A percentile compares a stretch with the other conserved stretches of the same genome.
phyloP scores from a whole-genome alignment of 1,140 invertebrate species.

The Eupeodes corollae region DNA sequence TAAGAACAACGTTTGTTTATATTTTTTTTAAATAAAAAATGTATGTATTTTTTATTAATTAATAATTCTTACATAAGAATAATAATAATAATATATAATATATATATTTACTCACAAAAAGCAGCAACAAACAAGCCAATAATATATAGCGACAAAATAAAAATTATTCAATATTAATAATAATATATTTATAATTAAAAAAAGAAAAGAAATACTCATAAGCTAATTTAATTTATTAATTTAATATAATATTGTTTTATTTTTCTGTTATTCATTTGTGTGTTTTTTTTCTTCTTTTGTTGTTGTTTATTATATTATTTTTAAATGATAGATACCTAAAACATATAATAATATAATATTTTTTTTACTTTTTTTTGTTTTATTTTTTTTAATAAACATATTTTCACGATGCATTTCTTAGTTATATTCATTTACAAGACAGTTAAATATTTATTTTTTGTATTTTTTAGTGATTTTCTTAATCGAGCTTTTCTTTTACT shows the following conservation, averaged over 20 bases:
- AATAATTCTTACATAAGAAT: too few relatives aligned
- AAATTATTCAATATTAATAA: too few relatives aligned
- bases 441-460: background rate
- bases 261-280: slow-evolving; percentile 18
- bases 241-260: slow-evolving; percentile 21
- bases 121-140: slow-evolving; percentile 34
- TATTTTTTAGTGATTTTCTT: background rate
- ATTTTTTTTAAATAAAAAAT: too few relatives aligned
- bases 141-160: background rate
- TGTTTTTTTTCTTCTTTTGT: slow-evolving; percentile 7
- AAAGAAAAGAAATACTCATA: slow-evolving; percentile 1
- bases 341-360: background rate
- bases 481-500: background rate
- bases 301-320: slow-evolving; percentile 14
- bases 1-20: too few relatives aligned
- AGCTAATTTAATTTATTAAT: slow-evolving; percentile 16
- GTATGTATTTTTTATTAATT: too few relatives aligned
- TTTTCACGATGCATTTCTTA: too few relatives aligned
- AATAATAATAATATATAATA: too few relatives aligned
- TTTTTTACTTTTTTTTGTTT: too few relatives aligned
- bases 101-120: slow-evolving; percentile 20
- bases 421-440: too few relatives aligned
- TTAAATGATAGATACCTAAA: background rate
- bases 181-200: background rate
- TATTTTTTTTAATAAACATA: too few relatives aligned